Evolutionary conservation across 2,888 invertebrate genomes (phyloP), one percentile per base, ranked within the genome.

Genomic region (Stictocephala bisonia): DNA sequence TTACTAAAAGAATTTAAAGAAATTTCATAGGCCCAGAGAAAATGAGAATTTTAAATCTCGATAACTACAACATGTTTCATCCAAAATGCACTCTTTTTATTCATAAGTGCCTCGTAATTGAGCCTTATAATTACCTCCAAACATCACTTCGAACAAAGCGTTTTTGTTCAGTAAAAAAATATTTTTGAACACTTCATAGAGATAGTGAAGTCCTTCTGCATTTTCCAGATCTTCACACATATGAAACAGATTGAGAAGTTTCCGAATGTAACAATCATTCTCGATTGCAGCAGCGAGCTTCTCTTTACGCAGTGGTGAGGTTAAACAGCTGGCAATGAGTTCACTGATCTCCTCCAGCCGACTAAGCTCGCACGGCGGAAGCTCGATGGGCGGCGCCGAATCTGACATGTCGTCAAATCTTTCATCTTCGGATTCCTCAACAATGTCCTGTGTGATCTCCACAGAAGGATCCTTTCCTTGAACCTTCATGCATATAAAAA

Each of bases 391-490:
- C 75, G 96, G 95, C 66, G 94, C 95, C 79, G 94, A 93, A 83
- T 97, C 97, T 67, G 95, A 93, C 91, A 96, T 95, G 82, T 98
- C 97, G 85, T 98, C 97, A 84, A 95, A 97, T 60, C 96, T 88
- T 82, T 98, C 97, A 89, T 98, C 97, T 87, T 96, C 96, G 0
- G 95, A 95, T 83, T 97, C 96, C 84, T 97, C 96, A 3, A 96
- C 95, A 79, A 96, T 94, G 80, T 97, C 96, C 85, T 98, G 98
- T 64, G 98, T 98, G 77, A 98, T 96, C 85, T 98, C 97, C 75
- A 98, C 97, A 26, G 97, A 96, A 44, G 99, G 99, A 87, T 99
- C 99, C 85, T 97, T 97, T 40, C 99, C 99, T 89, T 99, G 99
- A 41, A 99, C 96, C 92, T 94, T 84, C 41, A 84, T 83, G 56